Base-by-base conservation (phyloP, 2,888 invertebrate species). In the Oxycera nigricornis region DNA sequence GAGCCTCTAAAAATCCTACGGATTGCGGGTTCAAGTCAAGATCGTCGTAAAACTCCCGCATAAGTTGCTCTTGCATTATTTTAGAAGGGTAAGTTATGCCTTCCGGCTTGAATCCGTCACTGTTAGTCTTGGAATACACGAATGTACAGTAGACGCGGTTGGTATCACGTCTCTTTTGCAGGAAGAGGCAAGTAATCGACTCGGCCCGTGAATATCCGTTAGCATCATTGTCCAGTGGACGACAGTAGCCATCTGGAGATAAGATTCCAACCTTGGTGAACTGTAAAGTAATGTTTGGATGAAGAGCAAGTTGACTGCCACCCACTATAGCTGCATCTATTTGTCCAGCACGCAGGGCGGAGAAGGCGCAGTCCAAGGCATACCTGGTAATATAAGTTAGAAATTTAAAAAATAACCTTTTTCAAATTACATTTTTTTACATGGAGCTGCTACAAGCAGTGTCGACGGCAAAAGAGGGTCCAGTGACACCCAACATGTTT, bases 381-480 rank as follows among this genome's bases (percentile, higher is more conserved):
- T 94, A 91, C n/a, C n/a, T n/a, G n/a, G n/a, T n/a, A n/a, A n/a
- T n/a, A n/a, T n/a, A n/a, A n/a, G n/a, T n/a, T n/a, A n/a, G n/a
- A n/a, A n/a, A n/a, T n/a, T n/a, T n/a, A n/a, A n/a, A n/a, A n/a
- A n/a, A n/a, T n/a, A n/a, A n/a, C n/a, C n/a, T n/a, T n/a, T n/a
- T n/a, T n/a, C n/a, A n/a, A n/a, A n/a, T n/a, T n/a, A n/a, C n/a
- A n/a, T n/a, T n/a, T n/a, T n/a, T n/a, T n/a, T n/a, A n/a, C 78
- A 96, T 88, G 7, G 96, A 94, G 73, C 97, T 97, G n/a, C 96
- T 96, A 83, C 97, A 98, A 0, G 97, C 97, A 0, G 97, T 95
- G 85, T 98, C 97, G 9, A 95, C 88, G 0, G 93, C 89, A 86
- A 91, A 94, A 3, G 96, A 95, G 0, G 97, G 97, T 0, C 97